Evolutionary conservation across 2,797 vertebrate genomes (phyloP).

Genomic region (Onychomys leucogaster): DNA sequence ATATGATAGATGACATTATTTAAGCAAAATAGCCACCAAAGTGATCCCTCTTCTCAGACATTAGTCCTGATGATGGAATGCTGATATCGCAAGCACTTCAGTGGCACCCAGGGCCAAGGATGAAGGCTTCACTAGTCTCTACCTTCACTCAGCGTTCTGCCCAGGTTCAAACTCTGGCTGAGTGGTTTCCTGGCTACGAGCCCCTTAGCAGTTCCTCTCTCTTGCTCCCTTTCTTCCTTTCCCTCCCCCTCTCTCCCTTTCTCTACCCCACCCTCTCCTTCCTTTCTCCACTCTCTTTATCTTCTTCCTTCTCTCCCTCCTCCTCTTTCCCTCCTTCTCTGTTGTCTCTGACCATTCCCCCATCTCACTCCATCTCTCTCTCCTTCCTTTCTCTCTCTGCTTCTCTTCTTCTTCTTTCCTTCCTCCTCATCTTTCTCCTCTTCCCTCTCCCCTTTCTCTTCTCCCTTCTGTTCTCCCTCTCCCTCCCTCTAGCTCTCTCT

Average conservation of each 20-base stretch:
- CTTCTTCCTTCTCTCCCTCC: neutral
- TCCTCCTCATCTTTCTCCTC: too few relatives aligned
- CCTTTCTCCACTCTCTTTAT: too few relatives aligned
- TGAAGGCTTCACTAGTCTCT: neutral
- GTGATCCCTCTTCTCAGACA: neutral
- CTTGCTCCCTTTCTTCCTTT: too few relatives aligned
- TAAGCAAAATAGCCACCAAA: fast-evolving
- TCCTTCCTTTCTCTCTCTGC: neutral
- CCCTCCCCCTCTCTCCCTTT: too few relatives aligned
- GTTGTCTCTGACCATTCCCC: too few relatives aligned
- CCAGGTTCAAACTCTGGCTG: neutral
- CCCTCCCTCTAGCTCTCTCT: neutral
- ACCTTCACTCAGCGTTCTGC: neutral
- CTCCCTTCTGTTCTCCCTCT: neutral
- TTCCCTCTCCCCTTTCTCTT: too few relatives aligned
- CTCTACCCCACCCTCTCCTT: too few relatives aligned
- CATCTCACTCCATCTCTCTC: neutral
- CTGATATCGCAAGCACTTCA: too few relatives aligned
- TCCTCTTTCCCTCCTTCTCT: neutral
- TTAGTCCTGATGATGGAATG: neutral
- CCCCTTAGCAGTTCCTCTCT: neutral
- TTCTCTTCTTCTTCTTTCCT: too few relatives aligned
- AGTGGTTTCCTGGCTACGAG: neutral
- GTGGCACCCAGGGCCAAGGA: neutral
- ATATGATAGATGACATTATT: neutral